Evolutionary conservation across 2,888 invertebrate species (phyloP).

Genomic region (Drosophila formosana): DNA sequence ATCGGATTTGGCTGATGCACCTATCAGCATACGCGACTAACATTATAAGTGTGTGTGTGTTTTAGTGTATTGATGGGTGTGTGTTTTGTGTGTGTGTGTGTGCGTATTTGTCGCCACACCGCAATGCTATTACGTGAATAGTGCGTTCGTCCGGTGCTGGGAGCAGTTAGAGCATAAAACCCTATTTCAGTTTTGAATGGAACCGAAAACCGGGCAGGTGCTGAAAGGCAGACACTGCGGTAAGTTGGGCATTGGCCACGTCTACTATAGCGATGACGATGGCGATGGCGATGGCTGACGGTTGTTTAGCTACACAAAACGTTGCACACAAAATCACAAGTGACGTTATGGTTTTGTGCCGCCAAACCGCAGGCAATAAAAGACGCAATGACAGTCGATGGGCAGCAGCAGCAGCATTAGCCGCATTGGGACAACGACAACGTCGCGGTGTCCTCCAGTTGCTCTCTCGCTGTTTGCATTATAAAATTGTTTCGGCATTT

Average conservation of each 20-base stretch:
- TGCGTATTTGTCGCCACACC: slow-evolving; percentile 60
- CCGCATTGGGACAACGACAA: slow-evolving; percentile 21
- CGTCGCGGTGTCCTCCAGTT: not conserved
- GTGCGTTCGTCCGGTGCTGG: slow-evolving; percentile 49
- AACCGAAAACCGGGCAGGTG: slow-evolving; percentile 49
- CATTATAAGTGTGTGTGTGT: slow-evolving; percentile 13
- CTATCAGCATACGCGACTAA: slow-evolving; percentile 42
- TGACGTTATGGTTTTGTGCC: slow-evolving; percentile 78
- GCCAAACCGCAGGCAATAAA: slow-evolving; percentile 79
- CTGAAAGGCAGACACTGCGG: slow-evolving; percentile 62
- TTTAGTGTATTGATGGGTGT: not conserved
- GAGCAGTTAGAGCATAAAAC: slow-evolving; percentile 32
- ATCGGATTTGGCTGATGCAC: slow-evolving; percentile 69
- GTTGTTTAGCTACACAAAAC: slow-evolving; percentile 64
- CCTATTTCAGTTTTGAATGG: slow-evolving; percentile 35
- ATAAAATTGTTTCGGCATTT: slow-evolving; percentile 71
- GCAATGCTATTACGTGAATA: slow-evolving; percentile 77
- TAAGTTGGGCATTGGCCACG: slow-evolving; percentile 54
- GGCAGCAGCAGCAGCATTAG: slow-evolving; percentile 48
- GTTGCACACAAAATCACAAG: slow-evolving; percentile 72
- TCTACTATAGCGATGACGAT: not conserved
- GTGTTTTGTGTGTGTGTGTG: slow-evolving; percentile 13
- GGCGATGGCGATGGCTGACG: slow-evolving; percentile 14
- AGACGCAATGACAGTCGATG: slow-evolving; percentile 72
- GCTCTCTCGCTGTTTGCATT: slow-evolving; percentile 60